Conservation (phyloP, 2,797 vertebrate genomes). For the Antrozous pallidus region DNA sequence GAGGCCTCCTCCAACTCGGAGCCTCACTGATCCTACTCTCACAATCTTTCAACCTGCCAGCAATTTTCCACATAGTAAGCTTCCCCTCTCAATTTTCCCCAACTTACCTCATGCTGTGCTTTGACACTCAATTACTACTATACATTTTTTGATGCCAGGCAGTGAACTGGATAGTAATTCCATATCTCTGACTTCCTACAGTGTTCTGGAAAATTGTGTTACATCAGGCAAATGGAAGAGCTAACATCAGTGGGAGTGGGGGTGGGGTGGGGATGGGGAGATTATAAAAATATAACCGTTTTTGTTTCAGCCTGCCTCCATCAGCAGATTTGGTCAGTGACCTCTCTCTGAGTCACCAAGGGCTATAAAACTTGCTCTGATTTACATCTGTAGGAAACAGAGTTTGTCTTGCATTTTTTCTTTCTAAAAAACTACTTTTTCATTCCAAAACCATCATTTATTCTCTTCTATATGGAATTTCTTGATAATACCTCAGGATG, state of each 20-base stretch:
- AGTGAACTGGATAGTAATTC: constrained; percentile 75
- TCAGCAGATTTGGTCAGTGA: constrained; percentile 81
- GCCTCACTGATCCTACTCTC: neutral
- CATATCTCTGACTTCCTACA: constrained; percentile 72
- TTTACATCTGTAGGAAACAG: constrained; percentile 79
- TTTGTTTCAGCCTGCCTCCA: constrained; percentile 77
- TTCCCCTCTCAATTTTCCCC: neutral
- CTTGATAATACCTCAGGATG: constrained; percentile 75
- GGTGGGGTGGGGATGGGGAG: constrained; percentile 36
- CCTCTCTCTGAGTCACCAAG: constrained; percentile 79
- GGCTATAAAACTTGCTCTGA: constrained; percentile 77
- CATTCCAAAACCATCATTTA: constrained; percentile 73
- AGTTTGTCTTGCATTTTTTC: constrained; percentile 78
- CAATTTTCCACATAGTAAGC: constrained; percentile 58
- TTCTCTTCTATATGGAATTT: constrained; percentile 72
- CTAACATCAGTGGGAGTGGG: constrained; percentile 67
- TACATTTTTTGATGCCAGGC: constrained; percentile 70
- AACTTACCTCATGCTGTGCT: constrained; percentile 68
- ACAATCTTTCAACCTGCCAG: neutral
- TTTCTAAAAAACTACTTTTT: neutral
- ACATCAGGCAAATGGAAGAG: constrained; percentile 77
- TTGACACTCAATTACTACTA: constrained; percentile 69
- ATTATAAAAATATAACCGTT: constrained; percentile 78
- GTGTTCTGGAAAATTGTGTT: constrained; percentile 77
- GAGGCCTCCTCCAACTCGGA: neutral